A percentile compares a stretch with the other conserved stretches of the same genome.
Evolutionary conservation across 2,888 invertebrate species (phyloP).

Genomic region (Xestoiulus laeticollis): DNA sequence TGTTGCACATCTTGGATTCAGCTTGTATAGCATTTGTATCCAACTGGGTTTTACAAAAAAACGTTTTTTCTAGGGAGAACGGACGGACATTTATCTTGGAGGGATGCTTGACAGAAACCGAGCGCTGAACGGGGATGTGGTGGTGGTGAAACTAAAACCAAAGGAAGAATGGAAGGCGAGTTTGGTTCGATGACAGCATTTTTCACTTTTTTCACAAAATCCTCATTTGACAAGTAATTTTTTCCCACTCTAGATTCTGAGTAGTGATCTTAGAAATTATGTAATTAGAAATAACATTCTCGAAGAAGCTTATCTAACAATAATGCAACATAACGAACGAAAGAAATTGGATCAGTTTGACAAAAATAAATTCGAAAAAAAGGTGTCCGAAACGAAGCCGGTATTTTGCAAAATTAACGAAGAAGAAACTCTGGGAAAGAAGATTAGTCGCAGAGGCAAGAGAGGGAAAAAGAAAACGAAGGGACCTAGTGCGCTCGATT

Average conservation of each 20-base stretch:
- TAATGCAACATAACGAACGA: slow-evolving; percentile 27
- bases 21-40: neutral
- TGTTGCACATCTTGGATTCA: neutral
- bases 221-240: neutral
- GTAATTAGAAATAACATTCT: slow-evolving; percentile 50
- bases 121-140: slow-evolving; percentile 85
- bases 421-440: slow-evolving; percentile 20
- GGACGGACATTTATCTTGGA: slow-evolving; percentile 78
- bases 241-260: slow-evolving; percentile 46
- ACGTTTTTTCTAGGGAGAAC: slow-evolving; percentile 54
- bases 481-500: neutral
- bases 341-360: neutral
- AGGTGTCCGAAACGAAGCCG: neutral
- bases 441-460: slow-evolving; percentile 29
- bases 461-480: slow-evolving; percentile 49
- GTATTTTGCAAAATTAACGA: neutral
- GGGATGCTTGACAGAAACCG: slow-evolving; percentile 78
- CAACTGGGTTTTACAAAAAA: neutral
- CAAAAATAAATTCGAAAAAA: neutral
- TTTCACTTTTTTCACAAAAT: neutral
- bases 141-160: slow-evolving; percentile 67
- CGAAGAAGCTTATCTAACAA: slow-evolving; percentile 46
- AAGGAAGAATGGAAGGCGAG: slow-evolving; percentile 63
- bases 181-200: neutral
- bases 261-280: slow-evolving; percentile 48